Conservation (phyloP, 2,888 invertebrate genomes). For the Melinaea menophilus region DNA sequence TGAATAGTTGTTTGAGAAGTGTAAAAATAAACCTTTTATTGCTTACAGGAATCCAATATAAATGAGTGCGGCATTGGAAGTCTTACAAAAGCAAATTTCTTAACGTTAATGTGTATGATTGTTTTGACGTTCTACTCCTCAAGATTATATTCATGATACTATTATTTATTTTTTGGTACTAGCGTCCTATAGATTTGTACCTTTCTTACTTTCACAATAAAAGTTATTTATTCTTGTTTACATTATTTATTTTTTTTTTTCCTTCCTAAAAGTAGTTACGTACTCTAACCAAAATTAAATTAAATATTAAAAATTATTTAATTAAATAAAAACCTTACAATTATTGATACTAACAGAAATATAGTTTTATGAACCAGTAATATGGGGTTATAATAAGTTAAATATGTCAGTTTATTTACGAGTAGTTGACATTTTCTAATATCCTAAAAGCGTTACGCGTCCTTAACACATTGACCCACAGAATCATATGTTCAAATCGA, state of each 20-base stretch:
- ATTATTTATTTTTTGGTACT: slow-evolving; percentile 17
- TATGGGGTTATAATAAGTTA: no score
- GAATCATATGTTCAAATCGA: slow-evolving; percentile 53
- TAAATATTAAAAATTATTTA: no score
- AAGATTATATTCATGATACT: slow-evolving; percentile 38
- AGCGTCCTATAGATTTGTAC: slow-evolving; percentile 53
- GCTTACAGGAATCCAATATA: slow-evolving; percentile 61
- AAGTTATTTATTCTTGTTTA: slow-evolving; percentile 55
- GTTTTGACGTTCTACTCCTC: slow-evolving; percentile 37
- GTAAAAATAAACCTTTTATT: slow-evolving; percentile 8
- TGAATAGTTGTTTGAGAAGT: no score
- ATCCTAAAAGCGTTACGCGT: not conserved
- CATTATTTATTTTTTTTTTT: slow-evolving; percentile 19
- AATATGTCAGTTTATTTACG: no score
- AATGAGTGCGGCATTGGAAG: slow-evolving; percentile 61
- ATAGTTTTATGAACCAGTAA: no score
- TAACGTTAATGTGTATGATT: slow-evolving; percentile 39
- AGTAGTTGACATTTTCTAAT: no score
- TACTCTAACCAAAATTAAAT: not conserved
- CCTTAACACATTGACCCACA: slow-evolving; percentile 59
- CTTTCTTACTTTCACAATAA: slow-evolving; percentile 70
- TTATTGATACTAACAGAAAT: no score
- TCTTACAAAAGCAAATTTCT: slow-evolving; percentile 41
- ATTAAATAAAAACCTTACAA: no score
- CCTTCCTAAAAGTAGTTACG: not conserved